Percentiles rank a stretch among this genome's conserved stretches.
Evolutionary conservation across 2,113 vertebrate species (phyloP).

Genomic region (Circaetus gallicus): DNA sequence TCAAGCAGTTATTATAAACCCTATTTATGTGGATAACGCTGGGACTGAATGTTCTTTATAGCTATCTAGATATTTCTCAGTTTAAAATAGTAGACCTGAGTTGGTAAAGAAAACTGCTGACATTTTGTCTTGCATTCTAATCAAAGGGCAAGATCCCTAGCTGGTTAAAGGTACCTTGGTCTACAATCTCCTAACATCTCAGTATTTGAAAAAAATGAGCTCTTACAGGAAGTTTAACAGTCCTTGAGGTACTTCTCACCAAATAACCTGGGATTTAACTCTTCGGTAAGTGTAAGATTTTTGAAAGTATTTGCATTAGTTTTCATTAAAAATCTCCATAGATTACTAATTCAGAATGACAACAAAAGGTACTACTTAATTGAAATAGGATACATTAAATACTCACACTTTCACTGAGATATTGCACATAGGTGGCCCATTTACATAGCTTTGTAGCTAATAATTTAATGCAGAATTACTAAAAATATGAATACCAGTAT

Average conservation of each 20-base stretch:
- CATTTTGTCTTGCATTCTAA: background rate
- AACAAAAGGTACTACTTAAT: constrained; percentile 51
- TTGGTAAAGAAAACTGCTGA: background rate
- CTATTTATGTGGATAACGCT: background rate
- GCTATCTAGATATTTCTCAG: background rate
- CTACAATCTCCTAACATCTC: background rate
- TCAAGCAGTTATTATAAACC: background rate
- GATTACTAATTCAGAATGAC: constrained; percentile 53
- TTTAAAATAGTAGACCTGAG: constrained; percentile 28
- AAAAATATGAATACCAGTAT: constrained; percentile 67
- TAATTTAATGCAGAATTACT: constrained; percentile 68
- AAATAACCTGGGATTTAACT: constrained; percentile 18
- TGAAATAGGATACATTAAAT: constrained; percentile 65
- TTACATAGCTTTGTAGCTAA: constrained; percentile 72
- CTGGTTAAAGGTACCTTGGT: background rate
- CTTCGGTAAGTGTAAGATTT: constrained; percentile 28
- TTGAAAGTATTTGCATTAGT: constrained; percentile 43
- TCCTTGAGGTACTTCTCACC: constrained; percentile 43
- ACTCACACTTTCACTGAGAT: constrained; percentile 66
- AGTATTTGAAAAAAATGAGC: background rate
- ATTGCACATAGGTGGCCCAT: constrained; percentile 78
- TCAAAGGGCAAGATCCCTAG: background rate
- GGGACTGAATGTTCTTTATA: background rate
- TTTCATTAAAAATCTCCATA: constrained; percentile 54
- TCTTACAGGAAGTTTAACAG: constrained; percentile 36